Base-by-base conservation (phyloP, 2,888 invertebrate species). In the Hipparchia semele region DNA sequence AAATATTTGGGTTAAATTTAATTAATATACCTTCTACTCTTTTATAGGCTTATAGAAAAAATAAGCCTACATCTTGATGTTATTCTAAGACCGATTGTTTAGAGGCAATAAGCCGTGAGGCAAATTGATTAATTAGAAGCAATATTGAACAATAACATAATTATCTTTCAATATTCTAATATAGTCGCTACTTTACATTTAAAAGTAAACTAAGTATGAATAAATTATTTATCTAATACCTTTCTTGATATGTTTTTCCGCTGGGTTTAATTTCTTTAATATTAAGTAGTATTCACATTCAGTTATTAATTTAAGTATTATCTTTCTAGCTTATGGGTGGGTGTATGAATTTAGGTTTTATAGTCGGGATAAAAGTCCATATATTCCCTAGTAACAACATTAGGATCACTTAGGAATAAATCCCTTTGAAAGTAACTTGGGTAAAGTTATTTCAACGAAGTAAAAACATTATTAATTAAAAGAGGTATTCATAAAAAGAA, bases 41-140 rank as follows among this genome's bases (percentile, higher is more conserved):
- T 56, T 2, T 56, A 56, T 7, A 13, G 8, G 56, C n/a, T 2
- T 13, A 13, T 6, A 13, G 54, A 13, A 13, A 23, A n/a, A 56
- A 7, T 13, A 56, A 13, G 8, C n/a, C 9, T 33, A 60, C 6
- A 45, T 6, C 7, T 45, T 39, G 81, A 80, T 86, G 83, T 88
- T 88, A 82, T 87, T 86, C 87, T 87, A 87, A 86, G 88, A 85
- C 82, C 80, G 82, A 86, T 84, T 81, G 81, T 73, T 62, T 23
- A 58, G 33, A 51, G 61, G 69, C 61, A 33, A 73, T 74, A 66
- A 69, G 64, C 72, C 69, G 62, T 10, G 45, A 65, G 74, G 65
- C 46, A 10, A 62, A 62, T 68, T 70, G 67, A 73, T 59, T 54
- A 73, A 67, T 70, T 58, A 59, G 53, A 58, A 45, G 45, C 13